phyloP scores from a whole-genome alignment of 2,888 invertebrate species.

The Halocaridina rubra region DNA sequence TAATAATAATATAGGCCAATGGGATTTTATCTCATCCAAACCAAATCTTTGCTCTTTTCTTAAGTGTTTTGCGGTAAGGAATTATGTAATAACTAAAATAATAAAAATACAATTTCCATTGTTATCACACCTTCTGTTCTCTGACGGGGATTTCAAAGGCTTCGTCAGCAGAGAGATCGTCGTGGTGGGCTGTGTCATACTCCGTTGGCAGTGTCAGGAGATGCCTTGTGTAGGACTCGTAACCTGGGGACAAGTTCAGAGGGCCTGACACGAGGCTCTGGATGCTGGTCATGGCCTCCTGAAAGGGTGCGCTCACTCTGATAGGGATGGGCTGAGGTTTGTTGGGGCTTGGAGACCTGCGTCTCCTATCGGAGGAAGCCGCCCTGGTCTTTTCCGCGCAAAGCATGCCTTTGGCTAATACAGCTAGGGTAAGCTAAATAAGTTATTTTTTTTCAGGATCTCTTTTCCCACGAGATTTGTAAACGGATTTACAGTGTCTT shows the following conservation, averaged over 20 bases:
- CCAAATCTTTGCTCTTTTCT: no score
- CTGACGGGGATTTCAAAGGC: conserved; percentile 49
- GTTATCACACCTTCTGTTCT: conserved; percentile 26
- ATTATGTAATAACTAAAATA: background rate
- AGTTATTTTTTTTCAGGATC: no score
- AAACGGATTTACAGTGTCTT: no score
- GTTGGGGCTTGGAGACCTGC: background rate
- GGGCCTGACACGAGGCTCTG: conserved; percentile 26
- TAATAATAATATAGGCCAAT: no score
- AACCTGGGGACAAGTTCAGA: conserved; percentile 58
- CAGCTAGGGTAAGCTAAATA: no score
- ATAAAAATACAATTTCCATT: background rate
- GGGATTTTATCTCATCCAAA: no score
- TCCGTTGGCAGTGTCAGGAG: conserved; percentile 77
- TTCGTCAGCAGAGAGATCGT: conserved; percentile 85
- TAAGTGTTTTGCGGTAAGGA: background rate
- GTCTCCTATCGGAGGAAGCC: background rate
- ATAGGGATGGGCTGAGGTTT: background rate
- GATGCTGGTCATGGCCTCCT: conserved; percentile 33
- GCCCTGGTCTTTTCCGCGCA: background rate
- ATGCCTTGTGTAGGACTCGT: conserved; percentile 53
- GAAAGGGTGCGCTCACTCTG: conserved; percentile 20
- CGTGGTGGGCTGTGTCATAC: conserved; percentile 90
- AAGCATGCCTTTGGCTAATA: no score
- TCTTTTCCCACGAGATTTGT: no score